These are phyloP conservation scores for Enteromius fasciolatus DNA, from an alignment of 2,797 vertebrate species.

Conservation along the genomic window DNA sequence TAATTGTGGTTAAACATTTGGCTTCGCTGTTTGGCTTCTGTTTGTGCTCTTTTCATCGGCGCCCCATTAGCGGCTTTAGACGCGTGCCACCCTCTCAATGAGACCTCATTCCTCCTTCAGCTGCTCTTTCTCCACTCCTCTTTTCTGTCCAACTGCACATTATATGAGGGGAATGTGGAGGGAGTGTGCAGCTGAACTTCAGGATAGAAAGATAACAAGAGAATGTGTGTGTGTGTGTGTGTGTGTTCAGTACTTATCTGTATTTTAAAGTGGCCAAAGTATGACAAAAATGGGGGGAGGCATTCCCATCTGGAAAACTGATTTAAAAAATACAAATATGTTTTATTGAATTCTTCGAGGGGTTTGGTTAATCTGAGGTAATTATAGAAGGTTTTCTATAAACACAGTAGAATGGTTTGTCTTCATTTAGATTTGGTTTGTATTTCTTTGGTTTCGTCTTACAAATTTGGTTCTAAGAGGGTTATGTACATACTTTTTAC, in stretches of 20 bases:
- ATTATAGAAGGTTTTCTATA: not conserved
- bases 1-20: constrained; percentile 44
- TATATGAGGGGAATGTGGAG: constrained; percentile 39
- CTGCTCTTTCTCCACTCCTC: constrained; percentile 29
- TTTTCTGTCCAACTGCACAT: constrained; percentile 36
- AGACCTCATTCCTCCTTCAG: constrained; percentile 6
- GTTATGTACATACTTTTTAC: not conserved
- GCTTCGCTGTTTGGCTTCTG: constrained; percentile 41
- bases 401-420: not conserved
- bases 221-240: constrained; percentile 9
- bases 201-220: constrained; percentile 23
- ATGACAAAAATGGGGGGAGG: not conserved
- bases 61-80: constrained; percentile 38
- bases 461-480: not conserved
- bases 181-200: constrained; percentile 8
- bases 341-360: not conserved
- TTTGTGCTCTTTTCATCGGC: constrained; percentile 24
- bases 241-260: constrained; percentile 11
- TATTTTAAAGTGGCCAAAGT: not conserved
- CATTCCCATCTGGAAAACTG: not conserved
- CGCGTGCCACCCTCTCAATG: constrained; percentile 33
- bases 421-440: not conserved
- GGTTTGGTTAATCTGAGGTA: not conserved
- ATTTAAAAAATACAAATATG: not conserved
- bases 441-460: not conserved